Percentiles rank a stretch among this genome's conserved stretches.
These are phyloP conservation scores for Euura lappo DNA, from an alignment of 1,140 invertebrate species.

Conservation along the genomic window DNA sequence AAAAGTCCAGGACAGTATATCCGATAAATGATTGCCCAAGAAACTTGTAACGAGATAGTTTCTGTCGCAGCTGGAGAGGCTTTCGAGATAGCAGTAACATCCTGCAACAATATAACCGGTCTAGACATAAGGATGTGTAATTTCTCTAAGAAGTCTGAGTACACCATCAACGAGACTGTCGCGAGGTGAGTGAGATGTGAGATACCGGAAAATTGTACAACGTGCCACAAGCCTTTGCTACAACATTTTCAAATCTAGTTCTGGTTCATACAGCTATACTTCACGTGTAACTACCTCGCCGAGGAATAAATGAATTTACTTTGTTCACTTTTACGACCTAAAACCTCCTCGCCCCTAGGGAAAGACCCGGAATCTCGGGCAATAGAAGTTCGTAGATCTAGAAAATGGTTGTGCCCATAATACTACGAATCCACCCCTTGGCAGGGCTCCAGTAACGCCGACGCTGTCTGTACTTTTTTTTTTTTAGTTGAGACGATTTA, in stretches of 20 bases:
- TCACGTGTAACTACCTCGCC: background rate
- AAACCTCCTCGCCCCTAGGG: no score
- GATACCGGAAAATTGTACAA: no score
- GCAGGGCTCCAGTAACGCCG: background rate
- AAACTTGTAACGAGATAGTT: constrained; percentile 4
- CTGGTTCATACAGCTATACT: no score
- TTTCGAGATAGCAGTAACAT: constrained; percentile 37
- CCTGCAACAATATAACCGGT: constrained; percentile 32
- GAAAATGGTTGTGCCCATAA: background rate
- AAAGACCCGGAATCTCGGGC: background rate
- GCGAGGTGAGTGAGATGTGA: constrained; percentile 30
- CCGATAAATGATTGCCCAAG: background rate
- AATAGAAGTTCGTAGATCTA: background rate
- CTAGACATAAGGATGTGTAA: constrained; percentile 51
- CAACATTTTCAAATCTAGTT: no score
- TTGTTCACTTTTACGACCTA: no score
- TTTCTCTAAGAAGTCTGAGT: constrained; percentile 45
- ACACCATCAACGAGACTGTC: constrained; percentile 38
- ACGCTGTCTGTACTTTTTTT: no score
- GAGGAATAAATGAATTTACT: background rate
- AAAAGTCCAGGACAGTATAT: background rate
- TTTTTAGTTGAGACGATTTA: no score
- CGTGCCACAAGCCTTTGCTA: no score
- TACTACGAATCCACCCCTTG: background rate
- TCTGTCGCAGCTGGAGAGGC: constrained; percentile 45